phyloP scores from a whole-genome alignment of 2,113 vertebrate genomes.

The Pachyramphus minor region DNA sequence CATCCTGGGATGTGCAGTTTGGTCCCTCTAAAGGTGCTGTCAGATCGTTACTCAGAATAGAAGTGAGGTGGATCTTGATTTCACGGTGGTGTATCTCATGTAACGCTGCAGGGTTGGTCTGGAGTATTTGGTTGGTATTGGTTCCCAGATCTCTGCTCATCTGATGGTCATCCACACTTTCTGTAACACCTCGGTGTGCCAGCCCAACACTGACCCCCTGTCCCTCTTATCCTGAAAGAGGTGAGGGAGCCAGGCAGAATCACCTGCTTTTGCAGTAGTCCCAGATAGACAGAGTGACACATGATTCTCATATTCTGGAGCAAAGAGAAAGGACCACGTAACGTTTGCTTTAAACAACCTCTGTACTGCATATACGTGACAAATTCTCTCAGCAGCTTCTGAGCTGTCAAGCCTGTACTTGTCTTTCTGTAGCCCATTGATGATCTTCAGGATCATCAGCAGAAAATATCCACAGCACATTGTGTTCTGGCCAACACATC shows the following conservation, averaged over 20 bases:
- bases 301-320: neutral
- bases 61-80: neutral
- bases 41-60: neutral
- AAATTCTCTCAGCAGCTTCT: neutral
- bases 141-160: neutral
- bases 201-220: neutral
- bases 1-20: neutral
- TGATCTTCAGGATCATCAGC: neutral
- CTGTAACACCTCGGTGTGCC: neutral
- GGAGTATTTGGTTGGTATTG: neutral
- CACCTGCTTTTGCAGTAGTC: neutral
- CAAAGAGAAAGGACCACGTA: neutral
- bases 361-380: neutral
- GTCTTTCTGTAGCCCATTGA: neutral
- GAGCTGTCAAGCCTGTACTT: neutral
- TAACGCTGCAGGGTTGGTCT: neutral
- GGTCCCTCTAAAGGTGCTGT: neutral
- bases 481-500: neutral
- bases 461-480: neutral
- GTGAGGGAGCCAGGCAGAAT: neutral
- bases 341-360: neutral
- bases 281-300: neutral
- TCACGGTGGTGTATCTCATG: accelerated
- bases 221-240: neutral
- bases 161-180: accelerated